Percentiles rank a stretch among this genome's conserved stretches.
These are phyloP conservation scores for Cephalopholis sonnerati DNA, from an alignment of 2,113 vertebrate species.

Conservation along the genomic window DNA sequence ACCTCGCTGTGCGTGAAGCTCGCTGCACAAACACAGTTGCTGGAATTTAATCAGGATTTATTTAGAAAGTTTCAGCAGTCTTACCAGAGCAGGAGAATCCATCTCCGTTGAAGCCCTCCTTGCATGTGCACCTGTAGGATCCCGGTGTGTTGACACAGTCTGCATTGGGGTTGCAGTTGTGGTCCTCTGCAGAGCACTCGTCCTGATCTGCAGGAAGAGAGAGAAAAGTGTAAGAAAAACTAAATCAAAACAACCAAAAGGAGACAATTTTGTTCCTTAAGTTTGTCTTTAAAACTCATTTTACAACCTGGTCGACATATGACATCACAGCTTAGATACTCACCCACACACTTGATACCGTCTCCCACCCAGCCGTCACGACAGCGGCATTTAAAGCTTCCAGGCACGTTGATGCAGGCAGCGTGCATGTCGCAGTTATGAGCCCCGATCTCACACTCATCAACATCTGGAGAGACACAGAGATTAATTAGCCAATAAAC, in stretches of 20 bases:
- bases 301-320: background rate
- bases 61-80: background rate
- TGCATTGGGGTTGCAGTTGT: slow-evolving; percentile 91
- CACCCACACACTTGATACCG: slow-evolving; percentile 92
- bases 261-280: background rate
- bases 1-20: background rate
- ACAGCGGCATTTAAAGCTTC: slow-evolving; percentile 96
- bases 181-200: slow-evolving; percentile 89
- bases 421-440: slow-evolving; percentile 93
- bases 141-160: slow-evolving; percentile 91
- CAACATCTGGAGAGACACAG: slow-evolving; percentile 85
- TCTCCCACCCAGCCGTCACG: slow-evolving; percentile 92
- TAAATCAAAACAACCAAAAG: background rate
- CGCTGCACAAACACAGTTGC: background rate
- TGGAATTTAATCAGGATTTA: background rate
- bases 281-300: background rate
- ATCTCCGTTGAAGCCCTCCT: slow-evolving; percentile 90
- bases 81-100: slow-evolving; percentile 93
- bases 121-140: slow-evolving; percentile 92
- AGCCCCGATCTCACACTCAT: slow-evolving; percentile 93
- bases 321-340: slow-evolving; percentile 37
- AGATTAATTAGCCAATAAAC: background rate
- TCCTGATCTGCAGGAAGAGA: slow-evolving; percentile 87
- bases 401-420: slow-evolving; percentile 92
- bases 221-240: background rate